Evolutionary conservation across 2,797 vertebrate species (phyloP).

Genomic region (Nyctalus aviator): DNA sequence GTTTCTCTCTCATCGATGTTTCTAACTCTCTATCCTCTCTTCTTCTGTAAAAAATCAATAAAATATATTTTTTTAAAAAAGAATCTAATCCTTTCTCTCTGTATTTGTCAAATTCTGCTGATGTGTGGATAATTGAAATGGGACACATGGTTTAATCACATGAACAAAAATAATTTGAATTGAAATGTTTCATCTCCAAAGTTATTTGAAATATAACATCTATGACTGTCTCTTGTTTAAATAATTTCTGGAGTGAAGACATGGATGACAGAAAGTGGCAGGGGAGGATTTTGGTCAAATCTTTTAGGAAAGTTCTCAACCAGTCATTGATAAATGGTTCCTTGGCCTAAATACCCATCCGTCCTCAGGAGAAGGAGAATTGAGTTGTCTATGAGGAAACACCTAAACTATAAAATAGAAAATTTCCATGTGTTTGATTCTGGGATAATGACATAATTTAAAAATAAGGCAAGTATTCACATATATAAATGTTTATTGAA

Average conservation of each 20-base stretch:
- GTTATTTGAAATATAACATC: neutral
- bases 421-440: neutral
- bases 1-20: too few relatives aligned
- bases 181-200: neutral
- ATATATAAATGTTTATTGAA: neutral
- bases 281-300: neutral
- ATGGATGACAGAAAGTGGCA: neutral
- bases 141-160: neutral
- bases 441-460: neutral
- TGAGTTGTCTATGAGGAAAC: neutral
- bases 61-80: too few relatives aligned
- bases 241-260: neutral
- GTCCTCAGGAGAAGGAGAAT: neutral
- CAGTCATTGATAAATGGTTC: neutral
- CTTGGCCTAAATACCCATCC: neutral
- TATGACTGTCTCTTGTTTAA: neutral
- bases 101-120: neutral
- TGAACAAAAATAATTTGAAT: neutral
- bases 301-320: neutral
- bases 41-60: too few relatives aligned
- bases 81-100: neutral
- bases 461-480: neutral
- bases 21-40: too few relatives aligned
- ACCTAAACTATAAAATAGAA: neutral
- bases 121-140: neutral